These are phyloP conservation scores for Rhabdomys pumilio DNA, from an alignment of 2,797 vertebrate genomes.

Conservation along the genomic window DNA sequence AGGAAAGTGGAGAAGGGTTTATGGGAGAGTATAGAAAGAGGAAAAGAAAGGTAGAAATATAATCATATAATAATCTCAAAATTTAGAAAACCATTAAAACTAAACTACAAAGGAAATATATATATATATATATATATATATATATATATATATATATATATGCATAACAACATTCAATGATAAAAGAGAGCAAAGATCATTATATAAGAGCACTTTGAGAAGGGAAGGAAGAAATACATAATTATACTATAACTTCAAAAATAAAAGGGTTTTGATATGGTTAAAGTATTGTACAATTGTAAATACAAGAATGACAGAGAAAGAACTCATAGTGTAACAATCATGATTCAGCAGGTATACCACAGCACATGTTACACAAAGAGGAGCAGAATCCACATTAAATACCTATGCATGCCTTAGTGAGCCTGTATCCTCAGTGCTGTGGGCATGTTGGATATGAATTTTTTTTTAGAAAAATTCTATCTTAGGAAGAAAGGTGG, in stretches of 20 bases:
- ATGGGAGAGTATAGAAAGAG: too few species aligned
- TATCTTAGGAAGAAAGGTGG: neutral
- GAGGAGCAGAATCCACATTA: neutral
- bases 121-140: too few species aligned
- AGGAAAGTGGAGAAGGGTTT: too few species aligned
- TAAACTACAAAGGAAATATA: too few species aligned
- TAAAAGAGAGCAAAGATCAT: too few species aligned
- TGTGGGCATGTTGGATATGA: neutral
- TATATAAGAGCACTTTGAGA: too few species aligned
- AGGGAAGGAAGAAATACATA: too few species aligned
- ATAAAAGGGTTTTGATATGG: neutral
- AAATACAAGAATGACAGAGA: neutral
- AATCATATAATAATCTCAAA: too few species aligned
- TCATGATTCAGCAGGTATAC: neutral
- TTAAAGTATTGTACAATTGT: slow-evolving; percentile 2
- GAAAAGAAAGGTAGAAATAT: too few species aligned
- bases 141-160: too few species aligned
- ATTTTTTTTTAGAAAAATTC: neutral
- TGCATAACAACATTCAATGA: too few species aligned
- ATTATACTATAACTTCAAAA: neutral
- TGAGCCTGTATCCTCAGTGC: neutral
- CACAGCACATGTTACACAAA: neutral
- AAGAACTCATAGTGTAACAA: neutral
- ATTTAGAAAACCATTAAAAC: too few species aligned
- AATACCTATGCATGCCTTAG: neutral